These are phyloP conservation scores for Drosophila meridionalis DNA, from an alignment of 2,888 invertebrate genomes.

Conservation along the genomic window DNA sequence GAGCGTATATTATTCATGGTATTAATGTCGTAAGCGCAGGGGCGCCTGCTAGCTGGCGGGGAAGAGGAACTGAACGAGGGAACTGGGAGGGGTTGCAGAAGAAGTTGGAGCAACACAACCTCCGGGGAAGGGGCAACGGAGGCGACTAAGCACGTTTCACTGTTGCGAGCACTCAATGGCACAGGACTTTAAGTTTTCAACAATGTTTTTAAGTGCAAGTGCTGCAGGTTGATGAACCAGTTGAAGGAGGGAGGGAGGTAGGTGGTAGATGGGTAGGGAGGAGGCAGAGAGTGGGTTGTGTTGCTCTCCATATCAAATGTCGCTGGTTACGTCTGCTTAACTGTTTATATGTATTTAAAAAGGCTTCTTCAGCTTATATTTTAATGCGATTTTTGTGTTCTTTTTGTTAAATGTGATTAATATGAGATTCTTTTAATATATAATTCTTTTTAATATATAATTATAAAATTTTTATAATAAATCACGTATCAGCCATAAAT, in stretches of 20 bases:
- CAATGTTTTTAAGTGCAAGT: constrained; percentile 58
- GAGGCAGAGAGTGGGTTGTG: not conserved
- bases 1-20: constrained; percentile 81
- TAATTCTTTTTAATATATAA: not conserved
- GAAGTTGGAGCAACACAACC: constrained; percentile 20
- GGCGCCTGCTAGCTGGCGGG: constrained; percentile 11
- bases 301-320: constrained; percentile 22
- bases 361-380: constrained; percentile 22
- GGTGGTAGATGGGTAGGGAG: not conserved
- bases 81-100: not conserved
- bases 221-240: constrained; percentile 65
- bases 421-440: not conserved
- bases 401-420: constrained; percentile 21
- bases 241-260: not conserved
- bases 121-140: constrained; percentile 13
- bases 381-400: not conserved
- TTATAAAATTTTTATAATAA: not conserved
- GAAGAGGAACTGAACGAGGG: not conserved
- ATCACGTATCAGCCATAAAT: not conserved
- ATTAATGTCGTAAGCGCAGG: constrained; percentile 68
- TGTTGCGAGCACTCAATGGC: constrained; percentile 32
- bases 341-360: constrained; percentile 10
- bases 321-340: constrained; percentile 16
- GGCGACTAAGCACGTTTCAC: constrained; percentile 25
- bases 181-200: constrained; percentile 55